Evolutionary conservation across 2,797 vertebrate species (phyloP).

Genomic region (Numenius phaeopus): DNA sequence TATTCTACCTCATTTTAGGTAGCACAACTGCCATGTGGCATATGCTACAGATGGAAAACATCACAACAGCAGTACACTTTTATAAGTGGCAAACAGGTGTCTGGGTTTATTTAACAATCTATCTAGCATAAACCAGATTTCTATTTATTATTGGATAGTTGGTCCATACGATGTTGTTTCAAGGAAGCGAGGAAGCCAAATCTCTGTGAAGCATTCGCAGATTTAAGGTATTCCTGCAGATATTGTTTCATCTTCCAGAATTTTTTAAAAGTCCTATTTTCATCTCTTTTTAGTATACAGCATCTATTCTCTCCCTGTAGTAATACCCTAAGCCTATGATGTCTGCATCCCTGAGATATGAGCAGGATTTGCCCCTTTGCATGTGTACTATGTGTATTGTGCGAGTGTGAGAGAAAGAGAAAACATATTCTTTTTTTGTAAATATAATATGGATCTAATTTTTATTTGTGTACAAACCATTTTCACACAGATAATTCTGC

Average conservation of each 20-base stretch:
- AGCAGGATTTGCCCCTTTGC: background rate
- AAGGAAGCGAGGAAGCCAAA: background rate
- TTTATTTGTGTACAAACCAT: background rate
- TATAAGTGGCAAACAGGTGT: slow-evolving; percentile 13
- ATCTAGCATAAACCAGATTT: background rate
- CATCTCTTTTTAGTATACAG: background rate
- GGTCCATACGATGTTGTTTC: background rate
- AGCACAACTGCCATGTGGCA: background rate
- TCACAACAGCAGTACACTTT: background rate
- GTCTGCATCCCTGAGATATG: background rate
- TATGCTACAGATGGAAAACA: background rate
- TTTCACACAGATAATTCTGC: background rate
- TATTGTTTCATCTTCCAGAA: background rate
- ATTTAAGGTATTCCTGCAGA: background rate
- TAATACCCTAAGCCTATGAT: background rate
- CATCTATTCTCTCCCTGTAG: background rate
- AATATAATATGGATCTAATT: background rate
- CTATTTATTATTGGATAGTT: background rate
- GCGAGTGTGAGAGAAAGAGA: background rate
- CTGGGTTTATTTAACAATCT: slow-evolving; percentile 45
- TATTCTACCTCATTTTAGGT: background rate
- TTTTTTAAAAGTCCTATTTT: background rate
- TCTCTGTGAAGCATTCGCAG: background rate
- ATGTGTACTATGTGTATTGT: background rate
- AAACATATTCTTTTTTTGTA: background rate